Base-by-base conservation (phyloP, 1,140 invertebrate species). In the Drosophila tsacasi region DNA sequence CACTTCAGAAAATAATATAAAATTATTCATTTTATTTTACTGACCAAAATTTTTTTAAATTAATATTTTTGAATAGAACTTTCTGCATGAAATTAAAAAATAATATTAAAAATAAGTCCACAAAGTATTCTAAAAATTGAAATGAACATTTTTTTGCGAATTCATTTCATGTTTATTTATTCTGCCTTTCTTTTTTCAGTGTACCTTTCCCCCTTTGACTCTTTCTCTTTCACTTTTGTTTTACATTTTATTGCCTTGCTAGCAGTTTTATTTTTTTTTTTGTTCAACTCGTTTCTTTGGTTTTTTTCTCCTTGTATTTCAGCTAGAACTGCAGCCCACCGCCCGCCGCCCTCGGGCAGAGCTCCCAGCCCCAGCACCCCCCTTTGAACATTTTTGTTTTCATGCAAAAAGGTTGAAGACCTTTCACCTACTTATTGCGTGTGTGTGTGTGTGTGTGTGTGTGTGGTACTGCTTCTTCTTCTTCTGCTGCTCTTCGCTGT, bases 371-470 rank as follows among this genome's bases (percentile, higher is more conserved):
- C n/a, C n/a, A 25, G 30, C 49, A 32, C 30, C 47, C 61, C 47
- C 40, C 37, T 63, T 73, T 73, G 80, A 79, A 77, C 77, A 87
- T 84, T 87, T 87, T 89, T 90, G 81, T 87, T 87, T 87, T 87
- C 84, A 89, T 90, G 85, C 85, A 82, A 81, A 89, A 89, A 89
- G 85, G 85, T 89, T 89, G 78, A 89, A 89, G 85, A 89, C 85
- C 85, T 89, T 89, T 89, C 85, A 89, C 85, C 85, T 90, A 89
- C 85, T 89, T 89, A 90, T 90, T 79, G 71, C 77, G 60, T 50
- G 57, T 54, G 50, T 52, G 49, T 30, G 25, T 32, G 49, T 1
- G 27, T 27, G 27, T 27, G 27, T 27, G 27, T 30, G 30, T 30
- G 30, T 30, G 32, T 55, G 15, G 21, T 39, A 15, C 63, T 76